Evolutionary conservation across 2,113 vertebrate genomes (phyloP), one percentile per base, ranked within the genome.

Genomic region (Neodontobutis hainanensis): DNA sequence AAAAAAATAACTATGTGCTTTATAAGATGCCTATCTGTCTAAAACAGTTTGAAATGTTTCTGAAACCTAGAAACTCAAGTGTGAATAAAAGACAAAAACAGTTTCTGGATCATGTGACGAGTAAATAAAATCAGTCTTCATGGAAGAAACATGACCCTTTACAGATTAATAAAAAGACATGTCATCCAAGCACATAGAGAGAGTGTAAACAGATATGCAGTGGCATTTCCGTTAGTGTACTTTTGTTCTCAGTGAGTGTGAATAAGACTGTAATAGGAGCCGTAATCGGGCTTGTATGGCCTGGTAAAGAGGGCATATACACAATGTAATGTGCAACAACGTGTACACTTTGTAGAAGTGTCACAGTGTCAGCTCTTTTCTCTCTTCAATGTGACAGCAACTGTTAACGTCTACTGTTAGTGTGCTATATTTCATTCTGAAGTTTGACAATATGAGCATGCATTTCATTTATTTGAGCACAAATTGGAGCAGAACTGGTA

Each of bases 201-300:
- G 44, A 16, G 15, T 12, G 62, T 58, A 70, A 65, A 77, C 48
- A 38, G 60, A 78, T 34, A 57, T 3, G 44, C 51, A 75, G 16
- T 45, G 43, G 38, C 51, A n/a, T 46, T 51, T 53, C 56, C 42
- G 45, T 59, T 42, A 8, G 6, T 47, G 50, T 46, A 53, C 71
- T 59, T 85, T 71, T 85, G 65, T 78, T 80, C 64, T 68, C 14
- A 1, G 60, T 46, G 40, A 59, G 47, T 67, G 65, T 49, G 48
- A 27, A 65, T 42, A 11, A 51, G 60, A 44, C 49, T 71, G 73
- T 83, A 86, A 83, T 61, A 65, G 57, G 59, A 78, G 42, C 42
- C 16, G 15, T 45, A 14, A 44, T 34, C 49, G 32, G 51, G 11
- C 34, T 35, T 64, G 48, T 35, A 46, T 45, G 16, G 42, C 11